Conservation (phyloP, 2,113 vertebrate genomes). For the Eurypyga helias region DNA sequence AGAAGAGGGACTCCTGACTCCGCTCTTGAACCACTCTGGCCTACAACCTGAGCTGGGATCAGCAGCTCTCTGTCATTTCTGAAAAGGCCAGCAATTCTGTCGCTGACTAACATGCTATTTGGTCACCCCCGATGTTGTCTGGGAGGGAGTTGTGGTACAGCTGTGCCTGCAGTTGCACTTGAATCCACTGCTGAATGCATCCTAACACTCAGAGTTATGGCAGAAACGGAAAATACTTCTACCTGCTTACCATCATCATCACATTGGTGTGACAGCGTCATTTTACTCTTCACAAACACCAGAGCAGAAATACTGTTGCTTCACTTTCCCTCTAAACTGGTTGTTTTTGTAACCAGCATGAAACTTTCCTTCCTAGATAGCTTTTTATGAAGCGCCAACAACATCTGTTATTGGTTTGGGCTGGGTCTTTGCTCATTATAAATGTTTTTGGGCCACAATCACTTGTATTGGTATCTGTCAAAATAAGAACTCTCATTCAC, state of each 20-base stretch:
- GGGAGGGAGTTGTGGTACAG: not conserved
- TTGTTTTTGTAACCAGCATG: not conserved
- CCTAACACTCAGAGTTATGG: not conserved
- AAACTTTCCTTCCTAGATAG: not conserved
- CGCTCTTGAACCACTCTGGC: not conserved
- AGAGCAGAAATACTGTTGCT: not conserved
- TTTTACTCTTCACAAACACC: not conserved
- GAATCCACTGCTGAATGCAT: not conserved
- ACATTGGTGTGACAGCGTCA: not conserved
- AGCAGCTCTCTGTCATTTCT: not conserved
- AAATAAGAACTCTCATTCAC: not conserved
- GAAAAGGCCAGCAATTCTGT: not conserved
- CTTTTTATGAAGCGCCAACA: not conserved
- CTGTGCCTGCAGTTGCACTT: not conserved
- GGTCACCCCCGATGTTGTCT: fast-evolving
- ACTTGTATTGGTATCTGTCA: not conserved
- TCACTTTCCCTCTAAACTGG: not conserved
- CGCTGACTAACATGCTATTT: not conserved
- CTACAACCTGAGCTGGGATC: not conserved
- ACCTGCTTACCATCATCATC: not conserved
- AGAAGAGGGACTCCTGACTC: not conserved
- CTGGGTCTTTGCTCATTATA: not conserved
- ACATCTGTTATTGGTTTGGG: not conserved
- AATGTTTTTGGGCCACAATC: not conserved
- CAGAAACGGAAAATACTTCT: not conserved